phyloP scores from a whole-genome alignment of 35 echinoderm and acorn worm genomes.

The Apostichopus parvimensis region DNA sequence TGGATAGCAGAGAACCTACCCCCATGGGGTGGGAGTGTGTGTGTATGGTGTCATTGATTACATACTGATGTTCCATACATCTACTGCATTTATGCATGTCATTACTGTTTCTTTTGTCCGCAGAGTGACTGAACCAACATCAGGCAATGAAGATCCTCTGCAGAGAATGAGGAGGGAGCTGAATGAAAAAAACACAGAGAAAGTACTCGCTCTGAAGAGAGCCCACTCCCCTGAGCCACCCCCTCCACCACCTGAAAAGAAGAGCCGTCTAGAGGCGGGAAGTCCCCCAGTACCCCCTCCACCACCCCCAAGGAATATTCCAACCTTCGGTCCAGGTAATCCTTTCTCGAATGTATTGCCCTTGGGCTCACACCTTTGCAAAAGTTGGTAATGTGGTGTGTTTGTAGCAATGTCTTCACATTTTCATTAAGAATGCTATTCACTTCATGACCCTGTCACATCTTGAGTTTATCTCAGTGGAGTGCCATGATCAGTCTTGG shows the following conservation, averaged over 20 bases:
- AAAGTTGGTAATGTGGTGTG: no score
- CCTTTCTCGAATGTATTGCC: not conserved
- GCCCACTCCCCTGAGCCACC: constrained; percentile 86
- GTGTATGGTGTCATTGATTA: no score
- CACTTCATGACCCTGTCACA: no score
- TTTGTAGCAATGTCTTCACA: no score
- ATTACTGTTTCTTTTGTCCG: not conserved
- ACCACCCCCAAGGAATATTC: constrained; percentile 35
- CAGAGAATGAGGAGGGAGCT: constrained; percentile 75
- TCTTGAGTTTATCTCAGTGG: no score
- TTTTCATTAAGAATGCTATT: no score
- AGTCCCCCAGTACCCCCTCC: constrained; percentile 38
- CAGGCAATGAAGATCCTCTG: constrained; percentile 54
- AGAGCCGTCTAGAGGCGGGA: constrained; percentile 26
- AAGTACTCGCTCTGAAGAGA: constrained; percentile 76
- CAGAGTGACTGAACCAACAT: constrained; percentile 8
- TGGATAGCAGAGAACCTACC: no score
- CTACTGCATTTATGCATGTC: not conserved
- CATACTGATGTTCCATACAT: no score
- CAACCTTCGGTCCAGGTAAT: constrained; percentile 5
- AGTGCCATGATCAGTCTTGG: no score
- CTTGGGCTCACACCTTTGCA: no score
- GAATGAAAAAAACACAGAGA: constrained; percentile 84
- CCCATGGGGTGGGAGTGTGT: no score
- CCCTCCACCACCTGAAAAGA: constrained; percentile 81